phyloP scores from a whole-genome alignment of 2,888 invertebrate genomes.

The Morinoia aosen region DNA sequence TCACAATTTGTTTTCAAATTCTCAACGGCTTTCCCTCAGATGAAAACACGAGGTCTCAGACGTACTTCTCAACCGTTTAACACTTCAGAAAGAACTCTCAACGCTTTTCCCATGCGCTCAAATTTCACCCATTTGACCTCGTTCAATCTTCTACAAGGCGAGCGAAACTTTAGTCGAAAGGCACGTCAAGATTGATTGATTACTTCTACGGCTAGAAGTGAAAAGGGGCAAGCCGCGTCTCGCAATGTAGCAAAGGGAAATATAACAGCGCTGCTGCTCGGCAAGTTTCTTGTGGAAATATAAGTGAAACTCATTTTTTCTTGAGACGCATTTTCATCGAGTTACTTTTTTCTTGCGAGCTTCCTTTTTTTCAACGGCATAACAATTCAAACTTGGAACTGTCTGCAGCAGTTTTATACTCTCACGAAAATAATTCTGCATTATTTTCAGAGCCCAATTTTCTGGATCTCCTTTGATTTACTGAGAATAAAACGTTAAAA shows the following conservation, averaged over 20 bases:
- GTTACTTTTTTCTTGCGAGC: neutral
- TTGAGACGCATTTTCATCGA: neutral
- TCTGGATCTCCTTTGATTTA: no score
- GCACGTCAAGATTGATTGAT: slow-evolving; percentile 30
- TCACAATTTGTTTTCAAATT: no score
- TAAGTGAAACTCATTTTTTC: neutral
- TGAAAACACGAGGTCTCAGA: no score
- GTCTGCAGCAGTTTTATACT: no score
- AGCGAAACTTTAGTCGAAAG: slow-evolving; percentile 6
- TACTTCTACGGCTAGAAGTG: neutral
- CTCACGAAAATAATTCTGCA: no score
- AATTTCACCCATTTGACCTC: slow-evolving; percentile 10
- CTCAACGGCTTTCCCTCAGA: no score
- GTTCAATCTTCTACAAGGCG: neutral
- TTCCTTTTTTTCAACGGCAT: neutral
- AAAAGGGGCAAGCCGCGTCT: neutral
- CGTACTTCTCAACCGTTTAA: neutral
- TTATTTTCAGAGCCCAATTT: no score
- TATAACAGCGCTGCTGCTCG: neutral
- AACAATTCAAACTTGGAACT: neutral
- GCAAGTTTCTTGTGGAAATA: neutral
- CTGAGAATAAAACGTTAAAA: no score
- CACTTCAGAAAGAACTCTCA: neutral
- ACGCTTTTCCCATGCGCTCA: neutral
- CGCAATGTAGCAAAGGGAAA: neutral